phyloP scores from a whole-genome alignment of 2,888 invertebrate genomes.

The Rambutsinella grinnellia region DNA sequence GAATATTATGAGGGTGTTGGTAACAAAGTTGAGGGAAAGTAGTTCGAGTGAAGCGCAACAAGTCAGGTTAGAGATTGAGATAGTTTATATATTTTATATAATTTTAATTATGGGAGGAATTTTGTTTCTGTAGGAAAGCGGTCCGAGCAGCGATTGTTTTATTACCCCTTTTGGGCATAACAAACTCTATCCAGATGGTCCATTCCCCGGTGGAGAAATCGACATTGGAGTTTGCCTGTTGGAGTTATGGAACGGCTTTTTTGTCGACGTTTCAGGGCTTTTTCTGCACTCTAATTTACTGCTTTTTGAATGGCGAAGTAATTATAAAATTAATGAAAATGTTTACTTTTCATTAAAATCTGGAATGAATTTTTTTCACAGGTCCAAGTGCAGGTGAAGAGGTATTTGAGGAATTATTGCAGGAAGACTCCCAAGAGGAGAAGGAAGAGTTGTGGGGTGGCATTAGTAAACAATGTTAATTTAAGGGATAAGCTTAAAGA shows the following conservation, averaged over 20 bases:
- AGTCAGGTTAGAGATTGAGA: too few relatives aligned
- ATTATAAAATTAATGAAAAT: slow-evolving; percentile 1
- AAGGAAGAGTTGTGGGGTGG: slow-evolving; percentile 28
- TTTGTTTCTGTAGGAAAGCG: slow-evolving; percentile 67
- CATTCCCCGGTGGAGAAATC: slow-evolving; percentile 67
- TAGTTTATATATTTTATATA: too few relatives aligned
- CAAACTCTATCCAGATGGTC: slow-evolving; percentile 68
- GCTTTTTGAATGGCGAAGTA: slow-evolving; percentile 69
- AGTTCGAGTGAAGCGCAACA: slow-evolving; percentile 67
- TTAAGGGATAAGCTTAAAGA: slow-evolving; percentile 2
- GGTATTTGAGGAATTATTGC: slow-evolving; percentile 18
- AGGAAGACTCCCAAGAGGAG: slow-evolving; percentile 17
- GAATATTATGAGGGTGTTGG: slow-evolving; percentile 68
- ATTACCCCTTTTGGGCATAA: slow-evolving; percentile 68
- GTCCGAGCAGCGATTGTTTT: slow-evolving; percentile 68
- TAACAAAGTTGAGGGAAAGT: slow-evolving; percentile 68
- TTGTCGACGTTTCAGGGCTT: slow-evolving; percentile 68
- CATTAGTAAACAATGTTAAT: slow-evolving; percentile 23
- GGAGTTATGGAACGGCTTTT: slow-evolving; percentile 68
- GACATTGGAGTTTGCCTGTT: slow-evolving; percentile 67
- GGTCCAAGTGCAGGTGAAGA: slow-evolving; percentile 32
- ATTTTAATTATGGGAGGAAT: too few relatives aligned
- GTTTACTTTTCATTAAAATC: background rate
- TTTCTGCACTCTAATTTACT: slow-evolving; percentile 68
- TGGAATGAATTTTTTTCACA: slow-evolving; percentile 2